A percentile compares a stretch with the other conserved stretches of the same genome.
Conservation (phyloP, 2,797 vertebrate species). For the Esox masquinongy region DNA sequence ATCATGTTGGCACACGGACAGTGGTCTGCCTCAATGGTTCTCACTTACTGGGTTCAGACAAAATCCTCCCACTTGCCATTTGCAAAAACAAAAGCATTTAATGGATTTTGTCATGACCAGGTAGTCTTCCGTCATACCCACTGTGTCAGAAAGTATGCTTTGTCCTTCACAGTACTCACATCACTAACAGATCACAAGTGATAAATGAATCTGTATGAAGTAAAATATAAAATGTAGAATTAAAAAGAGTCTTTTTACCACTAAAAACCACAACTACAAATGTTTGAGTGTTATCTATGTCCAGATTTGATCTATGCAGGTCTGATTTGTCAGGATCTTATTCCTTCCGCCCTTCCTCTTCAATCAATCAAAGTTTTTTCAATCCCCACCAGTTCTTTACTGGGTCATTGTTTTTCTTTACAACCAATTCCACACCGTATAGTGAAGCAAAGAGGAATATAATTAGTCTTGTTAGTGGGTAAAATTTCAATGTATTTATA, state of each 20-base stretch:
- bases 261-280: no score
- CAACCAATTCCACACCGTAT: not conserved
- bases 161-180: not conserved
- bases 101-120: not conserved
- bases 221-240: no score
- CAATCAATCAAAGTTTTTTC: not conserved
- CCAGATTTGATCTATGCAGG: constrained; percentile 4
- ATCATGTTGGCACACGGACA: constrained; percentile 41
- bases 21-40: constrained; percentile 47
- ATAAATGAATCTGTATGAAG: no score
- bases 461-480: not conserved
- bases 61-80: not conserved
- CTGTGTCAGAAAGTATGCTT: not conserved
- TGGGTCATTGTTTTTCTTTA: not conserved
- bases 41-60: constrained; percentile 11
- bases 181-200: not conserved
- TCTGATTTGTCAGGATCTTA: not conserved
- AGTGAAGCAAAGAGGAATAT: not conserved
- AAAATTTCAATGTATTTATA: not conserved
- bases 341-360: not conserved
- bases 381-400: not conserved
- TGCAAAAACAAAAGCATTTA: not conserved
- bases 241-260: no score
- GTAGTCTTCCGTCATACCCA: not conserved
- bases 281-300: not conserved